A percentile compares a stretch with the other conserved stretches of the same genome.
These are phyloP conservation scores for Pachyrhynchus sulphureomaculatus DNA, from an alignment of 1,140 invertebrate genomes.

Conservation along the genomic window DNA sequence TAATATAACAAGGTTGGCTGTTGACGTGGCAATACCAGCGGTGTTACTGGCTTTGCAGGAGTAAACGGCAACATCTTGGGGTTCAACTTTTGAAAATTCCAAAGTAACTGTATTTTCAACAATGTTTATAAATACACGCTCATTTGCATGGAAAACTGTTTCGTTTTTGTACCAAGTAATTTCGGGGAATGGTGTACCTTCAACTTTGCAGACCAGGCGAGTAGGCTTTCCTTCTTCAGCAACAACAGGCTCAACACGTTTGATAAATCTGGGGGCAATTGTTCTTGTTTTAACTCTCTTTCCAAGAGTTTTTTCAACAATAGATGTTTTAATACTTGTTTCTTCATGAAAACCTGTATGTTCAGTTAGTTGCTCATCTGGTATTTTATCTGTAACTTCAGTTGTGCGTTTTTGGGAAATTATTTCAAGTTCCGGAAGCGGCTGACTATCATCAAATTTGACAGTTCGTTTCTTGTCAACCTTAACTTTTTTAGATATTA, in stretches of 20 bases:
- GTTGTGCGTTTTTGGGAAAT: slow-evolving; percentile 47
- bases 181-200: slow-evolving; percentile 67
- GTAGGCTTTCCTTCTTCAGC: slow-evolving; percentile 62
- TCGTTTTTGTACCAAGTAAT: slow-evolving; percentile 80
- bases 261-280: slow-evolving; percentile 68
- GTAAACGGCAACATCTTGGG: slow-evolving; percentile 76
- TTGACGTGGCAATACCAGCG: slow-evolving; percentile 76
- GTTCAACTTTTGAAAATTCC: slow-evolving; percentile 63
- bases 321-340: slow-evolving; percentile 47
- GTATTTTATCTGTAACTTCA: slow-evolving; percentile 53
- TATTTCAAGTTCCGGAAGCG: slow-evolving; percentile 59
- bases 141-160: slow-evolving; percentile 62
- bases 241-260: slow-evolving; percentile 68
- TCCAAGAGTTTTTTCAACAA: slow-evolving; percentile 56
- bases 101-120: slow-evolving; percentile 65
- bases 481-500: slow-evolving; percentile 55
- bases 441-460: slow-evolving; percentile 53
- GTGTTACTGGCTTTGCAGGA: slow-evolving; percentile 75
- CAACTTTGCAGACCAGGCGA: slow-evolving; percentile 66
- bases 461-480: slow-evolving; percentile 51
- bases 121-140: slow-evolving; percentile 63
- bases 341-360: slow-evolving; percentile 50
- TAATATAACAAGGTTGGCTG: slow-evolving; percentile 71
- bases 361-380: slow-evolving; percentile 55
- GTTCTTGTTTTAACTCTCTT: slow-evolving; percentile 55